Evolutionary conservation across 2,888 invertebrate species (phyloP).

Genomic region (Ophion costatus): DNA sequence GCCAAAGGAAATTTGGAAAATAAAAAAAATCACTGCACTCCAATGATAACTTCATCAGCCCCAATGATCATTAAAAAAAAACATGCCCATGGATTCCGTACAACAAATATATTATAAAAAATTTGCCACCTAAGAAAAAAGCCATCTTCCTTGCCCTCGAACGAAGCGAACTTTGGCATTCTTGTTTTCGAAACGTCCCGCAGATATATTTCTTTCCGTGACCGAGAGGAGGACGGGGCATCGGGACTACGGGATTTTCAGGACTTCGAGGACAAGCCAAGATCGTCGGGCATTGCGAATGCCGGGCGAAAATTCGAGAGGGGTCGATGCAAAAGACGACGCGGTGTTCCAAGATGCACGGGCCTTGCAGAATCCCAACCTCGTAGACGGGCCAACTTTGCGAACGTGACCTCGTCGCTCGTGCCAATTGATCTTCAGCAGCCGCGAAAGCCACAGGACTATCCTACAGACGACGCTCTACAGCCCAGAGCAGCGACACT

Average conservation of each 20-base stretch:
- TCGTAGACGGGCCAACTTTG: conserved; percentile 32
- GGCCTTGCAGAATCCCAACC: conserved; percentile 15
- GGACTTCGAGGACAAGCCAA: conserved; percentile 7
- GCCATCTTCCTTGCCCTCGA: no score
- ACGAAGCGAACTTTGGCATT: no score
- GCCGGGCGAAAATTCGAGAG: conserved; percentile 18
- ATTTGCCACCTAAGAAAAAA: no score
- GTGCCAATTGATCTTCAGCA: conserved; percentile 32
- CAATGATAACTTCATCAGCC: no score
- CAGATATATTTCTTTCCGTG: conserved; percentile 69
- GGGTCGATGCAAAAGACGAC: conserved; percentile 49
- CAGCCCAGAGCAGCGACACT: conserved; percentile 38
- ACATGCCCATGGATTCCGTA: no score
- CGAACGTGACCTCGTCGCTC: conserved; percentile 22
- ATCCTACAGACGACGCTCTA: conserved; percentile 23
- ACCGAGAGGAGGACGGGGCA: conserved; percentile 11
- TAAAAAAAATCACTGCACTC: no score
- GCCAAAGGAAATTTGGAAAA: no score
- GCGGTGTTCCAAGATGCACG: conserved; percentile 49
- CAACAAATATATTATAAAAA: no score
- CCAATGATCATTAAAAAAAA: background rate
- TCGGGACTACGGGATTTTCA: background rate
- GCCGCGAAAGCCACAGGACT: conserved; percentile 14
- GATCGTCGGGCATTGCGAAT: background rate
- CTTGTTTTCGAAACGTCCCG: background rate